Evolutionary conservation across 2,888 invertebrate genomes (phyloP), one percentile per base, ranked within the genome.

Genomic region (Punctoribates punctum): DNA sequence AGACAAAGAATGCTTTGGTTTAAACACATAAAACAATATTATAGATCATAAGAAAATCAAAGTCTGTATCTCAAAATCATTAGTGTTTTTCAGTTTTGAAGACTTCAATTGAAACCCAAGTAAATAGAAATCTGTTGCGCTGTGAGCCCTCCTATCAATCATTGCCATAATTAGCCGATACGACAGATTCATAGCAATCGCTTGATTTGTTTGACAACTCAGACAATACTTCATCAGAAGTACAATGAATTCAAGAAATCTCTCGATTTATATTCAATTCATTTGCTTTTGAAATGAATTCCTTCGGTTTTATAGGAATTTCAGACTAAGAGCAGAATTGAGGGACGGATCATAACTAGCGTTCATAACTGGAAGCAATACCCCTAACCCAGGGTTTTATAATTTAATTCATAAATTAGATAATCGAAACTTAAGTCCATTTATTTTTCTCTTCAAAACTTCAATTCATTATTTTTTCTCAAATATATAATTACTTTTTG

Each of bases 151-250:
- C 70, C 70, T 46, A 70, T 70, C 70, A 70, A 70, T 70, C 70
- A 70, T 46, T 70, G 42, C 11, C 42, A 70, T 70, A 70, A 70
- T 70, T 70, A 70, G 70, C 15, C 38, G 34, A 46, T 27, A 65
- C 38, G 70, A 70, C 70, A 42, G 70, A 70, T 70, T 70, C 70
- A 46, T 70, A 46, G 13, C 70, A 70, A 70, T 70, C 42, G 70
- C 38, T 70, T 70, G 67, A 67, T 67, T 38, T 67, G 67, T 67
- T 67, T 38, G 70, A 70, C 70, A 70, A 70, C 46, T 23, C 70
- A 70, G 42, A 70, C 70, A 70, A 70, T 70, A 70, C 42, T 70
- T 46, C 46, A 70, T 70, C 70, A 70, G 23, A 67, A 23, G 13
- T 46, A 46, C 46, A 15, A 70, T 23, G 13, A 23, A 46, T 70